Evolutionary conservation across 2,888 invertebrate species (phyloP).

Genomic region (Drosophila niveifrons): DNA sequence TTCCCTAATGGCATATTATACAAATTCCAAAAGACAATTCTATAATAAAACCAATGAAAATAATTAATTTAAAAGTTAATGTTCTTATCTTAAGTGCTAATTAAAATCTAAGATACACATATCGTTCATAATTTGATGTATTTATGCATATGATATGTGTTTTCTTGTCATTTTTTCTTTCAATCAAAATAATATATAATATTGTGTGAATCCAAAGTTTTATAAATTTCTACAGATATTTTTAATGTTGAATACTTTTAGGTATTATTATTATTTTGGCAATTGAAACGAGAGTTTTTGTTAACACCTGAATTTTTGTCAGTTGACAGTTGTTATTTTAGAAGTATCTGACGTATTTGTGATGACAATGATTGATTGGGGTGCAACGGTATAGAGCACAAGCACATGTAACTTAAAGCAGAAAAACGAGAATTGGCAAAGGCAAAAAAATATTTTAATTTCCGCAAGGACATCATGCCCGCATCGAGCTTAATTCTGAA

Average conservation of each 20-base stretch:
- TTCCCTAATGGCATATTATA: too few species aligned
- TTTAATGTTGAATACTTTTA: conserved; percentile 10
- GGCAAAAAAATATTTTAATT: conserved; percentile 75
- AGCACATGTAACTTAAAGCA: conserved; percentile 2
- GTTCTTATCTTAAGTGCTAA: too few species aligned
- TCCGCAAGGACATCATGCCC: conserved; percentile 54
- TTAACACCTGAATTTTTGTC: conserved; percentile 49
- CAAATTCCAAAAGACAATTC: too few species aligned
- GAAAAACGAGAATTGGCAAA: neutral
- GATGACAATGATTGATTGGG: conserved; percentile 52
- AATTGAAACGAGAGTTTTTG: conserved; percentile 12
- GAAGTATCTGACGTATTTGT: conserved; percentile 55
- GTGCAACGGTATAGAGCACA: neutral
- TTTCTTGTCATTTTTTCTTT: too few species aligned
- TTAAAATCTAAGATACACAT: too few species aligned
- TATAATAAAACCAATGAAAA: too few species aligned
- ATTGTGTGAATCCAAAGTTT: too few species aligned
- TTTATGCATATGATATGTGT: too few species aligned
- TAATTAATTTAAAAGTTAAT: too few species aligned
- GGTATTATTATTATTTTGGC: conserved; percentile 6
- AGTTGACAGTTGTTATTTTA: conserved; percentile 69
- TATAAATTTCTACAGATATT: neutral
- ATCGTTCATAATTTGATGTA: too few species aligned
- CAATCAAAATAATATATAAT: too few species aligned
- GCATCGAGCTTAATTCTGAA: neutral